Percentiles rank a stretch among this genome's conserved stretches.
Evolutionary conservation across 2,113 vertebrate genomes (phyloP).

Genomic region (Tragelaphus imberbis): DNA sequence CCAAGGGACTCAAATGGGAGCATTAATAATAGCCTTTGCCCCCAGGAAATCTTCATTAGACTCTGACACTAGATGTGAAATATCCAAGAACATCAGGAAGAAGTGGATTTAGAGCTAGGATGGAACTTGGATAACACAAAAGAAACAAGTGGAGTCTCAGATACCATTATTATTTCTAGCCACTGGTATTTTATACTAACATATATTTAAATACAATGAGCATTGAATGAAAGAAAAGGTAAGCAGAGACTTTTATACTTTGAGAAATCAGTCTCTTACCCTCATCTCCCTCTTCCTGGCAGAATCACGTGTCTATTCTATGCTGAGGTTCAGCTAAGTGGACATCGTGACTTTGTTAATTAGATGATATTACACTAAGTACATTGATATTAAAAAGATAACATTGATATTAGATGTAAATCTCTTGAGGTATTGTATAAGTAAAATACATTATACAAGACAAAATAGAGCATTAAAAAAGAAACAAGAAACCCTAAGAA

Average conservation of each 20-base stretch:
- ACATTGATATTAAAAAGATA: not conserved
- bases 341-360: not conserved
- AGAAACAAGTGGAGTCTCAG: not conserved
- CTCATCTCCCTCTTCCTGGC: not conserved
- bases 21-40: not conserved
- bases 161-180: not conserved
- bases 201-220: not conserved
- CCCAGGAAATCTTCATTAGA: not conserved
- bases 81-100: not conserved
- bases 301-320: not conserved
- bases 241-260: not conserved
- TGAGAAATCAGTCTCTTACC: not conserved
- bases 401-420: not conserved
- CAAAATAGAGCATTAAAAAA: not conserved
- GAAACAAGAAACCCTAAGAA: not conserved
- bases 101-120: not conserved
- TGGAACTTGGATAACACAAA: not conserved
- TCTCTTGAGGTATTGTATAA: not conserved
- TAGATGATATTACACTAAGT: not conserved
- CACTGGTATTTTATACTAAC: not conserved
- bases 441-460: not conserved
- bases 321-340: not conserved
- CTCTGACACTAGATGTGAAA: not conserved
- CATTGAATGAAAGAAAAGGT: not conserved
- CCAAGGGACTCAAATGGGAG: not conserved